A percentile compares a stretch with the other conserved stretches of the same genome.
phyloP scores from a whole-genome alignment of 1,140 invertebrate genomes.

The Globodera rostochiensis region DNA sequence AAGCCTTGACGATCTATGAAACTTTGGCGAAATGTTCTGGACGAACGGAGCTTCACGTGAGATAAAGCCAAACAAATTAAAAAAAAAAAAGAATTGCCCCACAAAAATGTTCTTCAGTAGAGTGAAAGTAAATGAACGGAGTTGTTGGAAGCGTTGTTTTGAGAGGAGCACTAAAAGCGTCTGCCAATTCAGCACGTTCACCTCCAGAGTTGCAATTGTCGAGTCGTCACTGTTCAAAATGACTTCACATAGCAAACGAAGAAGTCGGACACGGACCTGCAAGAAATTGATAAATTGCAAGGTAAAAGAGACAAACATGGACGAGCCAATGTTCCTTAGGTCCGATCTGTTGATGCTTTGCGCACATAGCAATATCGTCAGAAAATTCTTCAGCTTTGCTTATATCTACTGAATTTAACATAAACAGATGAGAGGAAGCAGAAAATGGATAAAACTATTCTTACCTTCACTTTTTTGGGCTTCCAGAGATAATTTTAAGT shows the following conservation, averaged over 20 bases:
- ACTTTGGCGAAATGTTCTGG: conserved; percentile 33
- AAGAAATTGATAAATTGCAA: conserved; percentile 11
- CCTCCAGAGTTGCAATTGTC: conserved; percentile 42
- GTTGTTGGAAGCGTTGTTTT: conserved; percentile 42
- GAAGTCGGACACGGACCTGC: conserved; percentile 38
- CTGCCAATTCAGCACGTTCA: conserved; percentile 47
- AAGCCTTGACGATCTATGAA: conserved; percentile 47
- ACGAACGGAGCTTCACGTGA: conserved; percentile 40
- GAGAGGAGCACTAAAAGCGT: conserved; percentile 49
- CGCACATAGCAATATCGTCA: not conserved
- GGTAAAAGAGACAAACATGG: conserved; percentile 10
- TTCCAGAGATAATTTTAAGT: no score
- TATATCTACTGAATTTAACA: not conserved
- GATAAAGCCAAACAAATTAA: not conserved
- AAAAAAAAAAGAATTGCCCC: conserved; percentile 3
- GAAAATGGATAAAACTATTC: no score
- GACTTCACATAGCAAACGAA: conserved; percentile 41
- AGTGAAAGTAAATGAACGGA: conserved; percentile 42
- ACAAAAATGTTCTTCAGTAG: conserved; percentile 54
- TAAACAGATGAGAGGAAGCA: no score
- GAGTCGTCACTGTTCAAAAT: conserved; percentile 43
- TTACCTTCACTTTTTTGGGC: no score
- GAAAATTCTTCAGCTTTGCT: not conserved
- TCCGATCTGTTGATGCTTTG: not conserved
- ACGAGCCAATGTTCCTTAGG: conserved; percentile 43